Conservation (phyloP, 2,888 invertebrate genomes). For the Muschampia plurimacula region DNA sequence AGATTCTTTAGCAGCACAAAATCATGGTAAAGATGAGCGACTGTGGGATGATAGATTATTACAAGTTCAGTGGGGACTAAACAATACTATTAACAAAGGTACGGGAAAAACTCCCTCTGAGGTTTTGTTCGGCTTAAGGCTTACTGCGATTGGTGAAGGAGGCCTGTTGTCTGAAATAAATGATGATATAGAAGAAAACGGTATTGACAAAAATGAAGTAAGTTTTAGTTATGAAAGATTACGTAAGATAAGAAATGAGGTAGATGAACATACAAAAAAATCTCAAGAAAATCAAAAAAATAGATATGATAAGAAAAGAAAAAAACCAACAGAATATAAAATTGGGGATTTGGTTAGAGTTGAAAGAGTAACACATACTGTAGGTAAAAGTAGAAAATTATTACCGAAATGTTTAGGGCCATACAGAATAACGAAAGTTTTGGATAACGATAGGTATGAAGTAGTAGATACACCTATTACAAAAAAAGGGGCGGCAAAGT, state of each 20-base stretch:
- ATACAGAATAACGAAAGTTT: background rate
- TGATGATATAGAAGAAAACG: background rate
- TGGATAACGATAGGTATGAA: background rate
- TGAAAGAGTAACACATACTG: background rate
- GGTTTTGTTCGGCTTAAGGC: background rate
- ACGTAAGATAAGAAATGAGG: background rate
- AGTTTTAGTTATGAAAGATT: background rate
- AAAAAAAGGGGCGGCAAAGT: background rate
- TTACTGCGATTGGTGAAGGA: background rate
- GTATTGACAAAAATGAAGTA: background rate
- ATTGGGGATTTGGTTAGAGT: background rate
- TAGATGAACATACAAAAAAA: background rate
- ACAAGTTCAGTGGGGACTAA: background rate
- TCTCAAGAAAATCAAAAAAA: background rate
- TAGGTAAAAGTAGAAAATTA: background rate
- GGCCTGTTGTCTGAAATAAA: background rate
- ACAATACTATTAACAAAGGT: conserved; percentile 2
- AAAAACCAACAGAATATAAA: background rate
- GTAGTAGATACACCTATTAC: background rate
- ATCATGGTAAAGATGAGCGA: conserved; percentile 1
- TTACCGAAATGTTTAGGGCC: background rate
- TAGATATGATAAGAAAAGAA: background rate
- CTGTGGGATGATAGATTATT: background rate
- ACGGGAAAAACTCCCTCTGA: background rate
- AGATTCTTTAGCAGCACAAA: background rate